Conservation (phyloP, 2,888 invertebrate species). For the Epistrophella euchroma region DNA sequence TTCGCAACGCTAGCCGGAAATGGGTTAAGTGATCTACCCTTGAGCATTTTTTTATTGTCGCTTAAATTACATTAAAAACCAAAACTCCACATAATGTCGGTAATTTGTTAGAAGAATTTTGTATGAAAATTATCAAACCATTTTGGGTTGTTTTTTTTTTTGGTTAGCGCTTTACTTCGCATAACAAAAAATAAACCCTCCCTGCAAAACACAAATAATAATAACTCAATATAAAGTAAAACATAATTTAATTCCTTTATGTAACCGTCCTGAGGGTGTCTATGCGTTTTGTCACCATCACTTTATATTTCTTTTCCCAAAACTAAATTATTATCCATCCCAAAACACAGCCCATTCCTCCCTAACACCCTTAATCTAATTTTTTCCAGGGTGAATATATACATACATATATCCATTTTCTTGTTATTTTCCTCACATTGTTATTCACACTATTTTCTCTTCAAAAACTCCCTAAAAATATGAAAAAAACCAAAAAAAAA, state of each 20-base stretch:
- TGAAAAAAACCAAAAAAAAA: conserved; percentile 2
- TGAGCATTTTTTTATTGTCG: neutral
- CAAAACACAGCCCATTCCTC: neutral
- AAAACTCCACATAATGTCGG: neutral
- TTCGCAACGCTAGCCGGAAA: too few species aligned
- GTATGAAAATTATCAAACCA: conserved; percentile 10
- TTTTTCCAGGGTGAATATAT: conserved; percentile 15
- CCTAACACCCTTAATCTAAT: conserved; percentile 32
- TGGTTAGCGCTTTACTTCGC: neutral
- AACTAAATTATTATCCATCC: conserved; percentile 34
- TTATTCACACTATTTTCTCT: conserved; percentile 38
- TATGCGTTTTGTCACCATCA: conserved; percentile 1
- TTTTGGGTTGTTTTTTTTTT: neutral
- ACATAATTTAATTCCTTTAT: conserved; percentile 18
- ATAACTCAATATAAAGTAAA: conserved; percentile 19
- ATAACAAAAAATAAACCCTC: neutral
- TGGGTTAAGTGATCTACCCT: neutral
- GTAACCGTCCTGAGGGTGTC: neutral
- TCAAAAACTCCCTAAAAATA: conserved; percentile 9
- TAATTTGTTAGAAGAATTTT: neutral
- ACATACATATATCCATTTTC: neutral
- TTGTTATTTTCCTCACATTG: conserved; percentile 33
- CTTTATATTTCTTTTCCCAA: neutral
- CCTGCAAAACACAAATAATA: neutral
- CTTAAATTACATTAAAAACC: neutral